phyloP scores from a whole-genome alignment of 2,888 invertebrate species.

The Scotopteryx bipunctaria region DNA sequence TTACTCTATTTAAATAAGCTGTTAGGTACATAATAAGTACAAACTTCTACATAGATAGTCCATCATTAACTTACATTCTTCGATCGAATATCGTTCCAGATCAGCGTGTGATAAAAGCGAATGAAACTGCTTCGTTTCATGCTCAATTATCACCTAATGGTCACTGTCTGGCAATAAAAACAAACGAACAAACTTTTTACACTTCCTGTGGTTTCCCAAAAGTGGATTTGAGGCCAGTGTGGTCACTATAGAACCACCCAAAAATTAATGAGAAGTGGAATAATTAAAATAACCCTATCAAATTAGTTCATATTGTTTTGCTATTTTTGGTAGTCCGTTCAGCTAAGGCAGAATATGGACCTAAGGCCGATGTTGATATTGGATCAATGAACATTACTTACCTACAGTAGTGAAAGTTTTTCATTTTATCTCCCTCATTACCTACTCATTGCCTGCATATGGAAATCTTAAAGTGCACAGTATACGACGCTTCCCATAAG shows the following conservation, averaged over 20 bases:
- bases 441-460: slow-evolving; percentile 73
- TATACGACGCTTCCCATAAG: slow-evolving; percentile 61
- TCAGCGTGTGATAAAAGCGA: slow-evolving; percentile 34
- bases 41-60: slow-evolving; percentile 4
- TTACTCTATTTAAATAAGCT: slow-evolving; percentile 1
- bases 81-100: slow-evolving; percentile 16
- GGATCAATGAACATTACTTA: slow-evolving; percentile 21
- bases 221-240: slow-evolving; percentile 70
- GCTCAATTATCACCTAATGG: slow-evolving; percentile 46
- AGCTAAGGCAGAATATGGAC: neutral
- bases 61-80: slow-evolving; percentile 17
- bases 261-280: neutral
- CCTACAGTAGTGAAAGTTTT: slow-evolving; percentile 78
- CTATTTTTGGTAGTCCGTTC: neutral
- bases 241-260: neutral
- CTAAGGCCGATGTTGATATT: neutral
- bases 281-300: neutral
- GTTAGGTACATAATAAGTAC: neutral
- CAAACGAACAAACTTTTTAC: slow-evolving; percentile 51
- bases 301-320: neutral
- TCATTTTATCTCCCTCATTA: slow-evolving; percentile 65
- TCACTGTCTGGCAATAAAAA: slow-evolving; percentile 48
- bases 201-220: slow-evolving; percentile 74
- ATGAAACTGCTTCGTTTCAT: slow-evolving; percentile 39
- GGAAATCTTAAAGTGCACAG: slow-evolving; percentile 77